phyloP scores from a whole-genome alignment of 2,888 invertebrate species.

The Xanthia icteritia region DNA sequence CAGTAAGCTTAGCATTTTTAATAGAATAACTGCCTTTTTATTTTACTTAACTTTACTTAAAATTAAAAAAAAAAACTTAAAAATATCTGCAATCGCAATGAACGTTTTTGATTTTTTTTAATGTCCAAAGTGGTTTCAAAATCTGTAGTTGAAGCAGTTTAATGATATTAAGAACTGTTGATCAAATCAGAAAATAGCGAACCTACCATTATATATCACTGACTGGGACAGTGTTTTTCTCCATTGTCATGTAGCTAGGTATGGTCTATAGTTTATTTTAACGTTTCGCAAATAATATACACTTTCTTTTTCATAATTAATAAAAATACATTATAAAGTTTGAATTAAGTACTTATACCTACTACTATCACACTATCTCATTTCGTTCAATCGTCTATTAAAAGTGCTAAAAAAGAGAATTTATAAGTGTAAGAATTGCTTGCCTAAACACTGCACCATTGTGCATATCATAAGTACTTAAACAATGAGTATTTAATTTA shows the following conservation, averaged over 20 bases:
- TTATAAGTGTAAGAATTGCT: background rate
- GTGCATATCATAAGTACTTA: background rate
- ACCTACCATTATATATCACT: background rate
- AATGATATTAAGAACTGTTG: background rate
- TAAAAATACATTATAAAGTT: background rate
- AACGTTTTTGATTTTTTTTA: background rate
- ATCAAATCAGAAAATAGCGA: background rate
- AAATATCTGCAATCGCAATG: background rate
- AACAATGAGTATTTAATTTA: slow-evolving; percentile 29
- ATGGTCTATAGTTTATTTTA: too few relatives aligned
- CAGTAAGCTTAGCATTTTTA: background rate
- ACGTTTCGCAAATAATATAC: background rate
- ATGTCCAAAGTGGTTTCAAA: background rate
- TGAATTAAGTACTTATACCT: background rate
- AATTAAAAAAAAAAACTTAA: background rate
- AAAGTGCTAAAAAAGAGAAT: background rate
- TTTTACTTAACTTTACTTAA: background rate
- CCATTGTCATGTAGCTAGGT: background rate
- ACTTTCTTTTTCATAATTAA: background rate
- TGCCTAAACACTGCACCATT: background rate
- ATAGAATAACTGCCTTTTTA: background rate
- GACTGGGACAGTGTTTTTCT: background rate
- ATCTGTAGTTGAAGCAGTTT: background rate
- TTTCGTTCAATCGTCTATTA: background rate
- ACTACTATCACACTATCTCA: background rate